Percentiles rank a stretch among this genome's conserved stretches.
phyloP scores from a whole-genome alignment of 2,797 vertebrate species.

The Tinamus major region DNA sequence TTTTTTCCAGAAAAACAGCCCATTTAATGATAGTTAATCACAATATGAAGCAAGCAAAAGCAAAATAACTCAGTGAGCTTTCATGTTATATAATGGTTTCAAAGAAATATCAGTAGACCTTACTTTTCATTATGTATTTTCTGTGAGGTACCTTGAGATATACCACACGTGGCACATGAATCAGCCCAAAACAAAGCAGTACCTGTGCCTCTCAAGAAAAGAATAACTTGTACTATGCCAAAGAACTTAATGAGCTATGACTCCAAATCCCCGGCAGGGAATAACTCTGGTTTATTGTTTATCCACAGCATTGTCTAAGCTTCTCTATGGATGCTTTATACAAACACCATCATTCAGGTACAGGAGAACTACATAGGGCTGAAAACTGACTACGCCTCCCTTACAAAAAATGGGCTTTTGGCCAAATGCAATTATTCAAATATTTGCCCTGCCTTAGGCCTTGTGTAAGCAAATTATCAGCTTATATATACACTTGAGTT shows the following conservation, averaged over 20 bases:
- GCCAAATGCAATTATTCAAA: slow-evolving; percentile 13
- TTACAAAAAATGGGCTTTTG: not conserved
- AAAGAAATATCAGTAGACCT: not conserved
- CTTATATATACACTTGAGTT: not conserved
- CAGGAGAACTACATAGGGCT: not conserved
- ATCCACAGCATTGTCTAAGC: not conserved
- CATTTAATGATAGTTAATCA: slow-evolving; percentile 11
- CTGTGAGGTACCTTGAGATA: not conserved
- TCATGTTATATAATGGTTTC: not conserved
- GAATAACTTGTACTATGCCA: slow-evolving; percentile 32
- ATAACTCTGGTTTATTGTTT: slow-evolving; percentile 54
- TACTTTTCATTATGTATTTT: not conserved
- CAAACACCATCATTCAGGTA: not conserved
- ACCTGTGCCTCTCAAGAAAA: not conserved
- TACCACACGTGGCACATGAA: not conserved
- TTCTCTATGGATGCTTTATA: slow-evolving; percentile 3
- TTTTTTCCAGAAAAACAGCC: not conserved
- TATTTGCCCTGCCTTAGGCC: slow-evolving; percentile 31
- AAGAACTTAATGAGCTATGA: slow-evolving; percentile 55
- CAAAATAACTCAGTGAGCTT: not conserved
- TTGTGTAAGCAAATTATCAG: slow-evolving; percentile 51
- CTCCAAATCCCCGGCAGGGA: slow-evolving; percentile 44
- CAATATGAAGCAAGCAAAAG: not conserved
- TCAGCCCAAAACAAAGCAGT: slow-evolving; percentile 12
- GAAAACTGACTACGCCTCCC: not conserved